These are phyloP conservation scores for Sebastes trivittatus DNA, from an alignment of 2,797 vertebrate species.

Conservation along the genomic window DNA sequence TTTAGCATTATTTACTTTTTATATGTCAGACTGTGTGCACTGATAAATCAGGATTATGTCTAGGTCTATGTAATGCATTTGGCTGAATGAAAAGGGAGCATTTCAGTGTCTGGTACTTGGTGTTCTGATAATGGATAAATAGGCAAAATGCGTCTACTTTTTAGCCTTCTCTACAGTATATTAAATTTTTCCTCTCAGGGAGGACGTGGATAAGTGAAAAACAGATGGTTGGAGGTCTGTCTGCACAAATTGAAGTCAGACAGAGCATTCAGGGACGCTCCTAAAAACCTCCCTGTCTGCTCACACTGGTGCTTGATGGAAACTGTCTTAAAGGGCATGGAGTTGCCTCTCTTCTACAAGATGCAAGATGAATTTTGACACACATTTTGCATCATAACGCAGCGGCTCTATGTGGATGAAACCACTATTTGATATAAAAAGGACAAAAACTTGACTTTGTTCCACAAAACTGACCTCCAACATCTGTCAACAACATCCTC, in stretches of 20 bases:
- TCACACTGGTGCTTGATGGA: neutral
- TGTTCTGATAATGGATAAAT: conserved; percentile 25
- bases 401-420: neutral
- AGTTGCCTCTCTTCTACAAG: neutral
- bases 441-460: neutral
- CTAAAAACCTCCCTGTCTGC: neutral
- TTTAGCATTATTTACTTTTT: neutral
- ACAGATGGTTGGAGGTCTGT: neutral
- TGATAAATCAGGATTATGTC: conserved; percentile 12
- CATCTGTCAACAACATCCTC: neutral
- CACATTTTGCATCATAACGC: neutral
- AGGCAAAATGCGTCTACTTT: conserved; percentile 6
- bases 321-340: neutral
- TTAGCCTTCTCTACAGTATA: neutral
- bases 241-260: neutral
- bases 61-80: neutral
- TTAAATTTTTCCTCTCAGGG: neutral
- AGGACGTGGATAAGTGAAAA: neutral
- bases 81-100: neutral
- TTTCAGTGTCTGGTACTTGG: conserved; percentile 7
- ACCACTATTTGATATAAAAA: neutral
- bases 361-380: neutral
- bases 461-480: neutral
- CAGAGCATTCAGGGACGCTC: neutral
- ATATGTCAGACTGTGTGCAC: neutral